A percentile compares a stretch with the other conserved stretches of the same genome.
Evolutionary conservation across 2,888 invertebrate species (phyloP).

Genomic region (Octodonta nipae): DNA sequence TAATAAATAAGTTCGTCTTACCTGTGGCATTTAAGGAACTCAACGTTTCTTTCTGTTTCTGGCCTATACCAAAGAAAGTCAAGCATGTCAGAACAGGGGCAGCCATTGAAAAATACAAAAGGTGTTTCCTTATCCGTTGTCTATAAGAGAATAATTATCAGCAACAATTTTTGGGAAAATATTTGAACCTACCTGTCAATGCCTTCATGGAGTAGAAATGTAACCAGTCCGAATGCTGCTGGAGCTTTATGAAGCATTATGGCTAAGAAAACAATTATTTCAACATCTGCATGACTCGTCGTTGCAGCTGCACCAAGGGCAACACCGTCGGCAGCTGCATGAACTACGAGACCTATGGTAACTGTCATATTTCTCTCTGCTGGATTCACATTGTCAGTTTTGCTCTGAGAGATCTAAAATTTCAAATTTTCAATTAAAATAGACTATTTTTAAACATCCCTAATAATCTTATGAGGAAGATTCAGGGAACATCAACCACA

Average conservation of each 20-base stretch:
- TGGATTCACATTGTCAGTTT: constrained; percentile 46
- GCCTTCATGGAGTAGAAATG: constrained; percentile 91
- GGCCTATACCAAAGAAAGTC: constrained; percentile 86
- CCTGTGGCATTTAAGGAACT: constrained; percentile 87
- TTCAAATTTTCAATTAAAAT: not conserved
- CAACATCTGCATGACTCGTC: constrained; percentile 89
- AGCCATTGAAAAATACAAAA: constrained; percentile 81
- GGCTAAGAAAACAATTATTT: constrained; percentile 93
- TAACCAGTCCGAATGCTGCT: constrained; percentile 94
- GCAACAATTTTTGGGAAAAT: not conserved
- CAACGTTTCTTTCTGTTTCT: constrained; percentile 82
- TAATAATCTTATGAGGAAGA: too few relatives aligned
- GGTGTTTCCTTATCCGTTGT: constrained; percentile 73
- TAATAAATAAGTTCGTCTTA: constrained; percentile 18
- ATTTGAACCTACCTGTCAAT: constrained; percentile 52
- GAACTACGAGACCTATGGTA: constrained; percentile 92
- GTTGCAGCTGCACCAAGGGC: constrained; percentile 97
- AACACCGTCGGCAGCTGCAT: constrained; percentile 96
- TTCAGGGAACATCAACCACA: too few relatives aligned
- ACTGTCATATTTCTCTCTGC: constrained; percentile 75
- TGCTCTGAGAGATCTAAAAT: constrained; percentile 38
- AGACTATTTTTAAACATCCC: too few relatives aligned
- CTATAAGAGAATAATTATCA: constrained; percentile 27
- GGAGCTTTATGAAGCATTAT: constrained; percentile 99
- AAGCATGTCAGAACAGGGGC: constrained; percentile 81